phyloP scores from a whole-genome alignment of 1,140 invertebrate genomes.

The Vanessa tameamea region DNA sequence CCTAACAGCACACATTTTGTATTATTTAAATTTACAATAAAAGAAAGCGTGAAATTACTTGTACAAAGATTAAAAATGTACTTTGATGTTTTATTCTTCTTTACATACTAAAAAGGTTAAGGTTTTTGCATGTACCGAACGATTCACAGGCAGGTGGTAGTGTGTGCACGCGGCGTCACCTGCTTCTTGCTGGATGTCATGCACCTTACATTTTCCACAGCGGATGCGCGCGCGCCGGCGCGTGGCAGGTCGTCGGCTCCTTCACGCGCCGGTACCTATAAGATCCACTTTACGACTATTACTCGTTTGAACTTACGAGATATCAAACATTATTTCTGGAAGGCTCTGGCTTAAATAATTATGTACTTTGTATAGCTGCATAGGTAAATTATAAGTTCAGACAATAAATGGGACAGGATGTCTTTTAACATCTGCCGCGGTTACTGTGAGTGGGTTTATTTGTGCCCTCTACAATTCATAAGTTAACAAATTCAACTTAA shows the following conservation, averaged over 20 bases:
- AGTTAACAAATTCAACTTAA: not conserved
- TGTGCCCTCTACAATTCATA: not conserved
- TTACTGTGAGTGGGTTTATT: not conserved
- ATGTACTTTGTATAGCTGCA: constrained; percentile 9
- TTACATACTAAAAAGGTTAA: constrained; percentile 7
- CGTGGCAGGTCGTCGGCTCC: constrained; percentile 57
- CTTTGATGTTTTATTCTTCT: not conserved
- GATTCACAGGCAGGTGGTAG: constrained; percentile 41
- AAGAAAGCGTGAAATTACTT: constrained; percentile 12
- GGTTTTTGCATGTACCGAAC: constrained; percentile 7
- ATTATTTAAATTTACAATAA: not conserved
- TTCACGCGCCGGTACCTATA: constrained; percentile 38
- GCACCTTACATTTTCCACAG: constrained; percentile 63
- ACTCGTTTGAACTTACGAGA: constrained; percentile 31
- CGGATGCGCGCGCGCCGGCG: constrained; percentile 58
- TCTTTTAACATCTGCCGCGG: constrained; percentile 3
- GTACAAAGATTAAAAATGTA: not conserved
- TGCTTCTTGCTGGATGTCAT: constrained; percentile 45
- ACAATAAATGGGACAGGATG: constrained; percentile 1
- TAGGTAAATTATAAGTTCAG: constrained; percentile 23
- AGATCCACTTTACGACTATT: constrained; percentile 29
- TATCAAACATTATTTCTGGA: constrained; percentile 33
- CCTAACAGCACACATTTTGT: not conserved
- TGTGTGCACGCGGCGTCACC: constrained; percentile 42
- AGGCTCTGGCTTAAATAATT: constrained; percentile 33